Evolutionary conservation across 2,888 invertebrate genomes (phyloP).

Genomic region (Sinopyrophorus schimmeli): DNA sequence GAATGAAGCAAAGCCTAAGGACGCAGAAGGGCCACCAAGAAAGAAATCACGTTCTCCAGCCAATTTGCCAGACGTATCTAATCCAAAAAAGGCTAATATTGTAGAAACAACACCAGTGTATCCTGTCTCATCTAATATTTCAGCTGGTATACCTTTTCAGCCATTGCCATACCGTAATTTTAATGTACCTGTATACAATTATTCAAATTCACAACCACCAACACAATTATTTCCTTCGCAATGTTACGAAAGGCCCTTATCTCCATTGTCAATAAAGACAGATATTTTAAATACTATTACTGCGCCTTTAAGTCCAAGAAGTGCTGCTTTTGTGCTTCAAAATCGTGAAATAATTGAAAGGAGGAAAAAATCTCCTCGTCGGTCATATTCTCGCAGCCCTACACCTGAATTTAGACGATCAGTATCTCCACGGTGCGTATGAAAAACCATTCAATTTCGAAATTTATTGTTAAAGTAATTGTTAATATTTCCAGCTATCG

Average conservation of each 20-base stretch:
- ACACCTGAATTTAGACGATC: constrained; percentile 45
- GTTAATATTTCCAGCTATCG: too few relatives aligned
- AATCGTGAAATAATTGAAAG: constrained; percentile 55
- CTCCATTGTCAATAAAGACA: constrained; percentile 49
- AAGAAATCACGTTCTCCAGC: too few relatives aligned
- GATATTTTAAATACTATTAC: constrained; percentile 44
- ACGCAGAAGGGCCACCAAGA: too few relatives aligned
- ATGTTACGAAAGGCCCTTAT: constrained; percentile 44
- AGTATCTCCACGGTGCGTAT: constrained; percentile 43
- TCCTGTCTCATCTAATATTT: background rate
- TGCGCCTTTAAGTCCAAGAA: constrained; percentile 54
- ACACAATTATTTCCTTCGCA: constrained; percentile 28
- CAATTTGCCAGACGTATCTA: background rate
- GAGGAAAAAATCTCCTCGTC: constrained; percentile 49
- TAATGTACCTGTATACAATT: constrained; percentile 6
- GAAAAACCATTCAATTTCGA: too few relatives aligned
- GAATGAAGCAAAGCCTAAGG: too few relatives aligned
- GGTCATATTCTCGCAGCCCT: constrained; percentile 54
- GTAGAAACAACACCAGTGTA: background rate
- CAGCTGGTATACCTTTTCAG: constrained; percentile 8
- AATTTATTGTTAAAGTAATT: too few relatives aligned
- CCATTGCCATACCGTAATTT: constrained; percentile 3
- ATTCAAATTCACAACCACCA: background rate
- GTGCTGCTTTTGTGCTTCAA: constrained; percentile 54
- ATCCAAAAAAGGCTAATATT: constrained; percentile 28